Base-by-base conservation (phyloP, 2,888 invertebrate species). In the Macaria notata region DNA sequence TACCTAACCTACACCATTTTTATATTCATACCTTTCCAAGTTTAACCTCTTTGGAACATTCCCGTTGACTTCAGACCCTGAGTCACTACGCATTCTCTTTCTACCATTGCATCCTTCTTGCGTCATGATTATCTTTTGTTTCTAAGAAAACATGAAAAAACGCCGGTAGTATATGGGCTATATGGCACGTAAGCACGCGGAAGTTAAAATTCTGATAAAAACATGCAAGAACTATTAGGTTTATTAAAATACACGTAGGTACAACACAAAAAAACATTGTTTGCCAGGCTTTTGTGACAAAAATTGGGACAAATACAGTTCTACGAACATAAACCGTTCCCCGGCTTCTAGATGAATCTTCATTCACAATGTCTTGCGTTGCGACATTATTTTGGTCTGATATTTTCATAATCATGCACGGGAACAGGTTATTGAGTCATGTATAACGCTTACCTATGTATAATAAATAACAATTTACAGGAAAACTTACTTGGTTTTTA, bases 31-130 rank as follows among this genome's bases (percentile, higher is more conserved):
- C 88, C 89, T 89, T 69, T 79, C 76, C 57, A 73, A 60, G 48
- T 75, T 64, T 49, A 81, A 46, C 65, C 82, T 88, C 83, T 88
- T 88, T 53, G 80, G 65, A 58, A 78, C 19, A 76, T 86, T 88
- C 57, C 81, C 84, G 63, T 71, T 71, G 48, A 74, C 66, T 65
- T 79, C 80, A 57, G 70, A 71, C 54, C 75, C 78, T 30, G 86
- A 86, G 42, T 86, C 84, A 76, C 77, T 77, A 61, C 84, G 80
- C 54, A 75, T 70, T 71, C 88, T 81, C 81, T 88, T 88, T 69
- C 78, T 80, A 75, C 52, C 60, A 70, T 70, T 71, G 66, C 70
- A 63, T 48, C 64, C 55, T 54, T 71, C 64, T 72, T 73, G 71
- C 79, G 71, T 79, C 66, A 67, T 66, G 52, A 53, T 57, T 49